A percentile compares a stretch with the other conserved stretches of the same genome.
phyloP scores from a whole-genome alignment of 2,113 vertebrate genomes.

The Ciconia maguari region DNA sequence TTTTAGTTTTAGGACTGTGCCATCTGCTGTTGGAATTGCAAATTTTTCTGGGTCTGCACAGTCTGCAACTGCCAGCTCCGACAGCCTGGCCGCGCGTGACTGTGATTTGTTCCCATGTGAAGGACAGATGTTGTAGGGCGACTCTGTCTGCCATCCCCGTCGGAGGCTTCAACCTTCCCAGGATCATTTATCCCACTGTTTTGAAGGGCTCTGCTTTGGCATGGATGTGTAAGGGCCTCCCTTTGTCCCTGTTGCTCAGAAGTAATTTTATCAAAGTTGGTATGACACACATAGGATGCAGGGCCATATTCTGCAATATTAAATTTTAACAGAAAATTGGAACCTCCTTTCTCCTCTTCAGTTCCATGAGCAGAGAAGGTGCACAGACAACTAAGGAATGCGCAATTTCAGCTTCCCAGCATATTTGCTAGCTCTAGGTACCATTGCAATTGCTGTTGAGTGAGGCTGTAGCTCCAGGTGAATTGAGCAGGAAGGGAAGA shows the following conservation, averaged over 20 bases:
- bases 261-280: background rate
- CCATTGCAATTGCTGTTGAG: background rate
- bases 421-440: background rate
- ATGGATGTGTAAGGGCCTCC: background rate
- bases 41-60: background rate
- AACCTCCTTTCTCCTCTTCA: background rate
- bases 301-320: background rate
- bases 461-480: background rate
- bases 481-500: background rate
- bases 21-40: constrained; percentile 63
- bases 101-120: background rate
- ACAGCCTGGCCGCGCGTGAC: background rate
- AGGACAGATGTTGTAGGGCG: background rate
- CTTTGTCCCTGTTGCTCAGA: background rate
- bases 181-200: background rate
- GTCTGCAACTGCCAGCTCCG: background rate
- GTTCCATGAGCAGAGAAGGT: background rate
- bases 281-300: background rate
- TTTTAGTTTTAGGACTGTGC: constrained; percentile 66
- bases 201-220: background rate
- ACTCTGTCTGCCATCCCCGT: background rate
- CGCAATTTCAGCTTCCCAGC: background rate
- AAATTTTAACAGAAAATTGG: background rate
- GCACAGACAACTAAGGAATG: background rate
- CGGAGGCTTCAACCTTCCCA: background rate